These are phyloP conservation scores for Seriola dumerili DNA, from an alignment of 2,113 vertebrate genomes.

Conservation along the genomic window DNA sequence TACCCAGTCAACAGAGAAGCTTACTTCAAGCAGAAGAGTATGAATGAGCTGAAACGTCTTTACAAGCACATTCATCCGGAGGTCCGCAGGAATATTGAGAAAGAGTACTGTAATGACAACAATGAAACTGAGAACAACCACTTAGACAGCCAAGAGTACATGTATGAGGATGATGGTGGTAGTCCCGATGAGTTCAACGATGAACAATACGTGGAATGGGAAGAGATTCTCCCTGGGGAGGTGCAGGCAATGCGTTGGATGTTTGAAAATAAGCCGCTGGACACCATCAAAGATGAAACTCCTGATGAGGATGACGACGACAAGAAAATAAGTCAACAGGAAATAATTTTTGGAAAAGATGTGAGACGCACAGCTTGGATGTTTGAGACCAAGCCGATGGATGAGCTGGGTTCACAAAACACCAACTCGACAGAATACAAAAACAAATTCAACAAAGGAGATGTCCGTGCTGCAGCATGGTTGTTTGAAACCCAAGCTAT, in stretches of 20 bases:
- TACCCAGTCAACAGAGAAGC: slow-evolving; percentile 80
- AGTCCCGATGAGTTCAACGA: slow-evolving; percentile 83
- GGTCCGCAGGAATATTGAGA: slow-evolving; percentile 89
- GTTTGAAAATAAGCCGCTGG: slow-evolving; percentile 90
- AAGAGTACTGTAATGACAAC: slow-evolving; percentile 84
- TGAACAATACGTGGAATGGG: slow-evolving; percentile 86
- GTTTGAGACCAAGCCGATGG: slow-evolving; percentile 91
- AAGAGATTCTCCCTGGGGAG: slow-evolving; percentile 89
- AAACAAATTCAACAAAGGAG: slow-evolving; percentile 86
- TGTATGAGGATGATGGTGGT: slow-evolving; percentile 84
- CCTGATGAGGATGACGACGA: slow-evolving; percentile 77
- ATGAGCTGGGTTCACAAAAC: slow-evolving; percentile 71
- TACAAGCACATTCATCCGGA: slow-evolving; percentile 90
- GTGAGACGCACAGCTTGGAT: slow-evolving; percentile 89
- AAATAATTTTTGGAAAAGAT: slow-evolving; percentile 87
- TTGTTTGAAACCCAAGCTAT: slow-evolving; percentile 90
- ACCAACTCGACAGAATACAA: slow-evolving; percentile 68
- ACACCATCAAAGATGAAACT: slow-evolving; percentile 85
- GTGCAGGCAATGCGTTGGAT: slow-evolving; percentile 89
- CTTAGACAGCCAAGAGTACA: slow-evolving; percentile 77
- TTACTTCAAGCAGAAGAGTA: slow-evolving; percentile 87
- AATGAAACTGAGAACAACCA: slow-evolving; percentile 80
- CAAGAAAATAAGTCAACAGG: slow-evolving; percentile 82
- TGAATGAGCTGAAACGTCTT: slow-evolving; percentile 87
- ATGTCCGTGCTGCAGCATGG: slow-evolving; percentile 84